Base-by-base conservation (phyloP, 2,113 vertebrate species). In the Syngnathus floridae region DNA sequence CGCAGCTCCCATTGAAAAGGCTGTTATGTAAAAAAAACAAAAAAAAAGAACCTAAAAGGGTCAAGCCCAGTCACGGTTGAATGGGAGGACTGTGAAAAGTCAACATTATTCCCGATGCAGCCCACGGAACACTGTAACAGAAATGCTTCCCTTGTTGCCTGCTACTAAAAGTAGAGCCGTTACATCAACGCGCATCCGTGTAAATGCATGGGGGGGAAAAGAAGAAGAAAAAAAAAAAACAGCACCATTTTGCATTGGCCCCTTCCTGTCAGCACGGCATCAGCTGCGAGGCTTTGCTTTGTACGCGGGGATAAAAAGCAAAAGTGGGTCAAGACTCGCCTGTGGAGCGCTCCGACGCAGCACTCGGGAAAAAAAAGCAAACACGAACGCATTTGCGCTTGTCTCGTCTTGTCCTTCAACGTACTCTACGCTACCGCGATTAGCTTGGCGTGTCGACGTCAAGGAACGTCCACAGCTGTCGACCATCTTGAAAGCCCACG, bases 21-120 rank as follows among this genome's bases (percentile, higher is more conserved):
- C 26, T 5, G 65, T 82, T 80, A 76, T 43, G 70, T 71, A 82
- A 76, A 82, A 62, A 12, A n/a, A 22, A 41, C 51, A 43, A 66
- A 69, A 64, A 52, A 56, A 52, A 36, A 16, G 1, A 13, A 13
- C 51, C 22, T 67, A 66, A 79, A 76, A 51, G 72, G 75, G 85
- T 83, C 73, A 75, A 49, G 67, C 65, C 35, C 70, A 73, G 75
- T 75, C 71, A 75, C 7, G 82, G 68, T 74, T 86, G 77, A 80
- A 81, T 57, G 62, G 72, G 81, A 69, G 2, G 63, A 80, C 78
- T 82, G 78, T 77, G 81, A 85, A 87, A 86, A 87, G 83, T 84
- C 81, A 84, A 86, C 81, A 79, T 82, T 79, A 85, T 66, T 77
- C 58, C 84, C 78, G 72, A 35, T 62, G 54, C 74, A 0, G 76